These are phyloP conservation scores for Malacoctenus gilli DNA, from an alignment of 2,797 vertebrate species.

Conservation along the genomic window DNA sequence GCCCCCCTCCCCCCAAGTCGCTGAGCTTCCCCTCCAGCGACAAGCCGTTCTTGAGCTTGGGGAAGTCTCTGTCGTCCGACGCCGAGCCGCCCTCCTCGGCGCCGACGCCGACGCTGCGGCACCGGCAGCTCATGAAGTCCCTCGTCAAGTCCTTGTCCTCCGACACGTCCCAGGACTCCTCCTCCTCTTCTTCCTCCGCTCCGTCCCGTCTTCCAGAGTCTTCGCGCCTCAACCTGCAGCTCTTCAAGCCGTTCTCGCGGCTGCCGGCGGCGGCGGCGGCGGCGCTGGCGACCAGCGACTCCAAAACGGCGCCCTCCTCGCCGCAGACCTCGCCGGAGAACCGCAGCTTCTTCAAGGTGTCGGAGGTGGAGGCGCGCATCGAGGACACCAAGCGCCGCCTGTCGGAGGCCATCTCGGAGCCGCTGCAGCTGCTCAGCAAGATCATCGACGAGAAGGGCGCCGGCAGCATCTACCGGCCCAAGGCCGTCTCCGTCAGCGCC, in stretches of 20 bases:
- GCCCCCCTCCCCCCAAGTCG: constrained; percentile 84
- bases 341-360: constrained; percentile 95
- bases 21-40: constrained; percentile 83
- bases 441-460: constrained; percentile 93
- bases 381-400: constrained; percentile 97
- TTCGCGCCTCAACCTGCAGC: constrained; percentile 93
- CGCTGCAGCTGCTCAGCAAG: constrained; percentile 94
- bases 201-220: constrained; percentile 85
- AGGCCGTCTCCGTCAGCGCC: constrained; percentile 91
- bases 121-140: constrained; percentile 92
- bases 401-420: constrained; percentile 95
- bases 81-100: constrained; percentile 79
- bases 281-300: constrained; percentile 76
- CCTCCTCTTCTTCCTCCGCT: constrained; percentile 70
- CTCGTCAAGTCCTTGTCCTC: constrained; percentile 96
- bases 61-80: constrained; percentile 91
- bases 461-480: constrained; percentile 83
- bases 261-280: constrained; percentile 79
- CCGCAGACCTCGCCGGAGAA: constrained; percentile 90
- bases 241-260: constrained; percentile 97
- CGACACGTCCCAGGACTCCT: constrained; percentile 88
- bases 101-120: constrained; percentile 77
- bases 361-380: constrained; percentile 95
- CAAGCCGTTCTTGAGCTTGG: constrained; percentile 87
- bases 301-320: constrained; percentile 94